Evolutionary conservation across 1,140 invertebrate genomes (phyloP).

Genomic region (Saccostrea cuccullata): DNA sequence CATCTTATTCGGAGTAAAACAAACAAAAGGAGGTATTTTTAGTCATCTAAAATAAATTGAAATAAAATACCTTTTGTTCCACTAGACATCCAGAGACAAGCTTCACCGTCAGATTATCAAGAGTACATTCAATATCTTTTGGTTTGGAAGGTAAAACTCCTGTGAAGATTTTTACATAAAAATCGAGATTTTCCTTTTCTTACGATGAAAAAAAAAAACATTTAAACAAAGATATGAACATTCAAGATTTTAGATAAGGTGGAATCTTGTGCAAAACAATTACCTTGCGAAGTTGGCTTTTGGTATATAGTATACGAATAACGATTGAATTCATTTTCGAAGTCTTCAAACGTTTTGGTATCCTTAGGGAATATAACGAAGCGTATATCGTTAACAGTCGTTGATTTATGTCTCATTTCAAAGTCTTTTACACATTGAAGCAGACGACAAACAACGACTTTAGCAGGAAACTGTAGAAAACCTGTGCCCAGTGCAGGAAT

Average conservation of each 20-base stretch:
- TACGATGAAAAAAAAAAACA: no score
- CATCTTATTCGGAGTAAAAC: not conserved
- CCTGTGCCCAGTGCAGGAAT: constrained; percentile 57
- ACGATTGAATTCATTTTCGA: constrained; percentile 25
- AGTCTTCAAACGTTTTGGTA: constrained; percentile 22
- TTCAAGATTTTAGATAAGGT: no score
- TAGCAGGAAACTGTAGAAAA: constrained; percentile 42
- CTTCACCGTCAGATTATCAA: not conserved
- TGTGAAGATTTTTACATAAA: not conserved
- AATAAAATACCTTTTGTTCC: constrained; percentile 37
- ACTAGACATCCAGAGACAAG: constrained; percentile 37
- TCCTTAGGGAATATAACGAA: constrained; percentile 44
- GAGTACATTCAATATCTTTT: constrained; percentile 33
- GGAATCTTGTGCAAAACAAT: not conserved
- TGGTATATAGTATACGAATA: constrained; percentile 22
- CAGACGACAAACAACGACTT: constrained; percentile 45
- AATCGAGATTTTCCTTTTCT: not conserved
- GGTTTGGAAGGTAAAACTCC: not conserved
- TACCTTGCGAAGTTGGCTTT: constrained; percentile 17
- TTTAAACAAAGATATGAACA: not conserved
- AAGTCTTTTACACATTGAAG: constrained; percentile 47
- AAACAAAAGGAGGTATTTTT: no score
- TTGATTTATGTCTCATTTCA: constrained; percentile 38
- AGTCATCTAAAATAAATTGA: no score
- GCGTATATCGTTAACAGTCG: constrained; percentile 10